Evolutionary conservation across 2,113 vertebrate species (phyloP).

Genomic region (Phoxinus phoxinus): DNA sequence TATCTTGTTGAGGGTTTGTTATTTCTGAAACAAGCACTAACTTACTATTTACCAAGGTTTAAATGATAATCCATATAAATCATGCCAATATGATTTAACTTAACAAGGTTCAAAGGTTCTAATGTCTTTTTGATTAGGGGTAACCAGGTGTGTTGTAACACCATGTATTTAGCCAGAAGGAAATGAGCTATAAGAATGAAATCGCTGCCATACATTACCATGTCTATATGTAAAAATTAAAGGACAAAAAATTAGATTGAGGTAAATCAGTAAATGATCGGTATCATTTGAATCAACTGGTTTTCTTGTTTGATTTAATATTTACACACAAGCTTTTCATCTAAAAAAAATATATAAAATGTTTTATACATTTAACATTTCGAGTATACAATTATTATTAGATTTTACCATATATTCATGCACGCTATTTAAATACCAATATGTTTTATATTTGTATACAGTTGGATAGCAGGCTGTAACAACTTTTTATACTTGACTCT

Average conservation of each 20-base stretch:
- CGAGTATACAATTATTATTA: no score
- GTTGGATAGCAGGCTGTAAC: no score
- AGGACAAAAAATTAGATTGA: not conserved
- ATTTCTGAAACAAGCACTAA: not conserved
- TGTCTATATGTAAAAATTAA: not conserved
- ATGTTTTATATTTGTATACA: no score
- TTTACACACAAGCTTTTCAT: not conserved
- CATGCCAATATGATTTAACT: not conserved
- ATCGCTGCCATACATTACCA: not conserved
- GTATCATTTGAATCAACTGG: not conserved
- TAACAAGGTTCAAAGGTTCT: not conserved
- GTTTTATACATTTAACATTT: no score
- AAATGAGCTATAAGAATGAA: not conserved
- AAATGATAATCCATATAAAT: not conserved
- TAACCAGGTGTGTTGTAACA: not conserved
- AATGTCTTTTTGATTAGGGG: not conserved
- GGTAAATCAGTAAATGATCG: not conserved
- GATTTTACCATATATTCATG: no score
- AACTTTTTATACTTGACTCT: not conserved
- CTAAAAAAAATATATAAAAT: no score
- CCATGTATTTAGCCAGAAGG: no score
- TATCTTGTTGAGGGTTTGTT: not conserved
- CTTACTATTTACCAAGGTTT: not conserved
- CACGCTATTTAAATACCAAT: no score
- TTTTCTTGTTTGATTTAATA: not conserved